These are phyloP conservation scores for Orchesellides sinensis DNA, from an alignment of 2,888 invertebrate genomes.

Conservation along the genomic window DNA sequence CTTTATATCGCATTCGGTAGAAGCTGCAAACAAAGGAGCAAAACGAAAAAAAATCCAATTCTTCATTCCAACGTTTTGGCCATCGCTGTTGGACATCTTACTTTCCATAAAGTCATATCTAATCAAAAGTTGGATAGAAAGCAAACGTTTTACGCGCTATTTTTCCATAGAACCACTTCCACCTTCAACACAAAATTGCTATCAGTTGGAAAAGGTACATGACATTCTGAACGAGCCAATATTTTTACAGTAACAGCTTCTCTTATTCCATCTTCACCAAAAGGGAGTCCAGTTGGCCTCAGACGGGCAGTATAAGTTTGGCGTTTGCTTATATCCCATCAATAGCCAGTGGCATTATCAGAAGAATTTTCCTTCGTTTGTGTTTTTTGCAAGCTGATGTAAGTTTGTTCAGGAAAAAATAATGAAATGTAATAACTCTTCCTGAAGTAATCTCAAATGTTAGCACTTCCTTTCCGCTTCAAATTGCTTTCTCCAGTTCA, in stretches of 20 bases:
- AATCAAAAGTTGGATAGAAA: background rate
- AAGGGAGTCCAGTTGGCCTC: background rate
- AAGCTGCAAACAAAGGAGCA: too few species aligned
- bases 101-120: background rate
- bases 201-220: too few species aligned
- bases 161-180: too few species aligned
- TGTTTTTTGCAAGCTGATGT: background rate
- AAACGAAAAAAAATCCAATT: background rate
- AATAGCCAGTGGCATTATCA: background rate
- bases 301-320: background rate
- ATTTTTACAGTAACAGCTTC: slow-evolving; percentile 7
- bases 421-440: slow-evolving; percentile 51
- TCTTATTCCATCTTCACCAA: background rate
- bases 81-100: background rate
- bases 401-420: slow-evolving; percentile 16
- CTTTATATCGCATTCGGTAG: too few species aligned
- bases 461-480: slow-evolving; percentile 44
- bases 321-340: background rate
- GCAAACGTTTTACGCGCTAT: background rate
- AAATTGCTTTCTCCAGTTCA: slow-evolving; percentile 24
- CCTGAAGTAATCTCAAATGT: slow-evolving; percentile 45
- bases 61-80: background rate
- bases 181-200: too few species aligned
- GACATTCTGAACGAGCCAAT: slow-evolving; percentile 18
- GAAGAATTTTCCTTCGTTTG: background rate